Evolutionary conservation across 2,888 invertebrate species (phyloP).

Genomic region (Drosophila recens): DNA sequence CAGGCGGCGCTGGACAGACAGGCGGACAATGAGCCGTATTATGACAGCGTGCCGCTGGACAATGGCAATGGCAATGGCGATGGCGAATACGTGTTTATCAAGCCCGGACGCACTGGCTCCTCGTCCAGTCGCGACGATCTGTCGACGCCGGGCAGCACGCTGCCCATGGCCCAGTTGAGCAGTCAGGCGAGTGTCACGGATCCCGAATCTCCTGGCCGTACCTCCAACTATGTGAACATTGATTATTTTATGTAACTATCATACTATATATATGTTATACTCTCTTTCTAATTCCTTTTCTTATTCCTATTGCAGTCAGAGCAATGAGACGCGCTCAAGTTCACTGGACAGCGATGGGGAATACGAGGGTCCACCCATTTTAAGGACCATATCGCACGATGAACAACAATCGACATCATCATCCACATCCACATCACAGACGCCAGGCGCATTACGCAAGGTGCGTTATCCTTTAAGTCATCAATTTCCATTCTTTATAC

Average conservation of each 20-base stretch:
- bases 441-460: constrained; percentile 85
- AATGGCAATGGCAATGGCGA: constrained; percentile 84
- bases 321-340: constrained; percentile 86
- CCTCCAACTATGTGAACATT: constrained; percentile 96
- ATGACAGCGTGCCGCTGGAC: constrained; percentile 90
- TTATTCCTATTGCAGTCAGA: constrained; percentile 76
- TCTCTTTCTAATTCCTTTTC: neutral
- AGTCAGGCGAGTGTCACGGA: constrained; percentile 86
- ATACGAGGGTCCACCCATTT: constrained; percentile 86
- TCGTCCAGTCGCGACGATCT: constrained; percentile 90
- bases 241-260: constrained; percentile 92
- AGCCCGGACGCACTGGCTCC: constrained; percentile 88
- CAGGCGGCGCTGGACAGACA: constrained; percentile 84
- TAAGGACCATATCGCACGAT: constrained; percentile 89
- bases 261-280: neutral
- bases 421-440: constrained; percentile 81
- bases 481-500: neutral
- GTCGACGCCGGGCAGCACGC: constrained; percentile 87
- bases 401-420: constrained; percentile 83
- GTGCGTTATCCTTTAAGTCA: constrained; percentile 58
- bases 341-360: constrained; percentile 87
- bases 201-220: constrained; percentile 92
- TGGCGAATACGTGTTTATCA: constrained; percentile 91
- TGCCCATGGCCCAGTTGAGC: constrained; percentile 86
- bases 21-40: constrained; percentile 89